Evolutionary conservation across 2,888 invertebrate genomes (phyloP), one percentile per base, ranked within the genome.

Genomic region (Lypha dubia): DNA sequence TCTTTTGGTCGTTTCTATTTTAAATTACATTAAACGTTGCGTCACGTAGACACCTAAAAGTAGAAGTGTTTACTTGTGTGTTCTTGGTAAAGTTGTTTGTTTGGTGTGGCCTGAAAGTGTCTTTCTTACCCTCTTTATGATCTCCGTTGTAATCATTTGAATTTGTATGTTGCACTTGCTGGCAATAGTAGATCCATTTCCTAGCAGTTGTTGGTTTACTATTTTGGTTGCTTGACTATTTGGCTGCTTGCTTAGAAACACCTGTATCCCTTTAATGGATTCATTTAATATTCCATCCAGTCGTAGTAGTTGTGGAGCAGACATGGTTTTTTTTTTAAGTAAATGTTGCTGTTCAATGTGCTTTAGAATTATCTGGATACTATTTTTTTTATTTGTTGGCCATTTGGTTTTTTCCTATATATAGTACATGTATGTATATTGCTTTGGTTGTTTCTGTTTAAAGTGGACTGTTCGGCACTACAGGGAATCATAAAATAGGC

Each of bases 11-110:
- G 65, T 75, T 79, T 71, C 83, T 79, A 79, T 84, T 84, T 84
- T 81, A 77, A 84, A 81, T 84, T 84, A 84, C 77, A 84, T 81
- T 81, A 84, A 84, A 81, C 84, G 84, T 44, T 84, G 84, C 81
- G 81, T 81, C 84, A 84, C 84, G 84, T 84, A 84, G 77, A 67
- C 77, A 73, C 77, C 81, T 71, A 82, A 82, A 75, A 76, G 75
- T 70, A 28, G 38, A 63, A 76, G 75, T 75, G 63, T 75, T 62
- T 58, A 38, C 44, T 67, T 44, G 74, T 60, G 67, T 41, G 46
- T 17, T 76, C 20, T 32, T 9, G n/a, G 2, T 68, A 17, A 63
- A 60, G 74, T 63, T 75, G 75, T 41, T 35, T 58, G 56, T 60
- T 60, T 53, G 65, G n/a, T 74, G 62, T 71, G 84, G 70, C 63